Evolutionary conservation across 2,888 invertebrate genomes (phyloP), one percentile per base, ranked within the genome.

Genomic region (Drosophila suboccidentalis): DNA sequence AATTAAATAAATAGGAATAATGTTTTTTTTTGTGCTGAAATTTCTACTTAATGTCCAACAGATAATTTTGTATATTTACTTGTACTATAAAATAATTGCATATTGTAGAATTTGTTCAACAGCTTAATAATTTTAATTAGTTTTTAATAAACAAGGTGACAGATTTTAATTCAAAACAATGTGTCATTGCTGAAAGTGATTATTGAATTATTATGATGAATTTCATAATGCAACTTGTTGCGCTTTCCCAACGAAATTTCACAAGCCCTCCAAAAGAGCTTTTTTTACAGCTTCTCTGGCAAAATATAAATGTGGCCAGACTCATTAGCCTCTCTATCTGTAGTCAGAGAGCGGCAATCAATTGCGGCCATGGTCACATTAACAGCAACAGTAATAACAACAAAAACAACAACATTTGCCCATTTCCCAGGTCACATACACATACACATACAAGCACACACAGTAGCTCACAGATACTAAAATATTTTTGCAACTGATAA

Each of bases 321-420:
- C 57, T 57, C 54, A 41, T 60, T 46, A 51, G 55, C 6, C 34
- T 46, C 57, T 26, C 62, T 61, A 62, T 70, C 70, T 75, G 63
- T 44, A 67, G 57, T 62, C 64, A 44, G 60, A 60, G 77, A 76
- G 68, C 55, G 64, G 36, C 71, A 81, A 84, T 81, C 82, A 84
- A 84, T 84, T 87, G 80, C 80, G 83, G 83, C 85, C 83, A 84
- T 77, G 83, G 83, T 73, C 87, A 66, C 65, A 55, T 71, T 64
- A 71, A 60, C 57, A 61, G 29, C 62, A 68, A 44, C 54, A 62
- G 50, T 32, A 58, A 39, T 34, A 49, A 26, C 57, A 60, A 22
- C 63, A 72, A n/a, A n/a, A n/a, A 57, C 61, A 72, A 47, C 57
- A 55, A 39, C 60, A 66, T n/a, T 66, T 71, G 66, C 77, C 51